Evolutionary conservation across 1,140 invertebrate species (phyloP).

Genomic region (Drosophila ambigua): DNA sequence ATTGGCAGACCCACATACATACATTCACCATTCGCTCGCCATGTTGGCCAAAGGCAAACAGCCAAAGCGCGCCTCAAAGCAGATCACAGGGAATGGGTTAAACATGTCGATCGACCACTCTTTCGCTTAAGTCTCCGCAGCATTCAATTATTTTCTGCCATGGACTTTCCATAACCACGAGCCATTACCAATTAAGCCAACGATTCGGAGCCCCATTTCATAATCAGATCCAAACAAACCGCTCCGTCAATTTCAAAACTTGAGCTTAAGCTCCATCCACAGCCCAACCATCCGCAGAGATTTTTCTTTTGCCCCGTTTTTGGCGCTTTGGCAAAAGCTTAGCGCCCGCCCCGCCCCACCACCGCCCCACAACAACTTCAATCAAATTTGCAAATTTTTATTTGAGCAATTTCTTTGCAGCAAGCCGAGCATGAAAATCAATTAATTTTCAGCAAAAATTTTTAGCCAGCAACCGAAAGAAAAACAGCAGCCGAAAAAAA

Average conservation of each 20-base stretch:
- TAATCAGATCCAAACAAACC: constrained; percentile 61
- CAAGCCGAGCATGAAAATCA: constrained; percentile 79
- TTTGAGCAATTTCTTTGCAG: constrained; percentile 78
- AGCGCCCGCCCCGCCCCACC: constrained; percentile 24
- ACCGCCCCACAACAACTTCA: constrained; percentile 64
- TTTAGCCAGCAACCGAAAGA: constrained; percentile 43
- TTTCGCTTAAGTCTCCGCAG: neutral
- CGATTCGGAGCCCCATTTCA: constrained; percentile 14
- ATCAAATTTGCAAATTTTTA: constrained; percentile 82
- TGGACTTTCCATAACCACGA: neutral
- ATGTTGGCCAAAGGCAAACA: neutral
- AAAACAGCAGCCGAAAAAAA: constrained; percentile 40
- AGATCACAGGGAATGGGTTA: constrained; percentile 9
- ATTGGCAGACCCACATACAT: constrained; percentile 3
- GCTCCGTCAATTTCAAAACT: constrained; percentile 21
- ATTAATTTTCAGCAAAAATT: constrained; percentile 79
- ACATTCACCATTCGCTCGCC: constrained; percentile 8
- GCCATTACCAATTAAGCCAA: constrained; percentile 16
- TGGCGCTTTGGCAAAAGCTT: constrained; percentile 67
- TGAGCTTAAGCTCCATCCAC: constrained; percentile 28
- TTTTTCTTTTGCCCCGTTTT: constrained; percentile 34
- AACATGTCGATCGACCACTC: neutral
- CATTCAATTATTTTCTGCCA: neutral
- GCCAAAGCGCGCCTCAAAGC: constrained; percentile 1
- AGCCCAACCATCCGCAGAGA: neutral